A percentile compares a stretch with the other conserved stretches of the same genome.
Evolutionary conservation across 2,113 vertebrate species (phyloP).

Genomic region (Pipa parva): DNA sequence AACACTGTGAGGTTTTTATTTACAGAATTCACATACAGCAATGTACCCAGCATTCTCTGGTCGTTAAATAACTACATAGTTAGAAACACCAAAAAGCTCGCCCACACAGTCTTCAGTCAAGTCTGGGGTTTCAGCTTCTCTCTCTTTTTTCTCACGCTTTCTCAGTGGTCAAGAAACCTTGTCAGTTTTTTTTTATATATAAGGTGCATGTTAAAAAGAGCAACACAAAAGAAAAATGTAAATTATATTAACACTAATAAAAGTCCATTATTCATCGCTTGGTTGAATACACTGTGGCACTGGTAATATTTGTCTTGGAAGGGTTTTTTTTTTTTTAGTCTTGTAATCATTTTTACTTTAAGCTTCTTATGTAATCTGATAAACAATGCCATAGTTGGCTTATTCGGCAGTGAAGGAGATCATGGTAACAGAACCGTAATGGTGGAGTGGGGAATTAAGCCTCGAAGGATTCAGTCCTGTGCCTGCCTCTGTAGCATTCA

Average conservation of each 20-base stretch:
- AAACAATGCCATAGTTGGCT: neutral
- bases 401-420: neutral
- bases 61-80: conserved; percentile 90
- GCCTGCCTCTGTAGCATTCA: neutral
- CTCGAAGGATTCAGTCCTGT: neutral
- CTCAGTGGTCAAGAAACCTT: conserved; percentile 27
- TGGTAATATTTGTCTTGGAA: neutral
- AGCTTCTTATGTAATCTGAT: neutral
- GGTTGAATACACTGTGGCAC: conserved; percentile 19
- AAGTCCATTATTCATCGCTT: conserved; percentile 30
- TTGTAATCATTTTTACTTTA: neutral
- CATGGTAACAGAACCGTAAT: conserved; percentile 1
- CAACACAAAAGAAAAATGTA: conserved; percentile 5
- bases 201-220: conserved; percentile 74
- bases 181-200: conserved; percentile 61
- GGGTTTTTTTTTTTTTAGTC: neutral
- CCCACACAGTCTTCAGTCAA: conserved; percentile 13
- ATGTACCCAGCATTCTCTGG: conserved; percentile 72
- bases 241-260: conserved; percentile 49
- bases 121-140: conserved; percentile 1
- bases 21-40: conserved; percentile 94
- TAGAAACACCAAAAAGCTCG: conserved; percentile 53
- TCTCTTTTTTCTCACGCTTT: neutral
- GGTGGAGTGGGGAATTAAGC: neutral
- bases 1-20: conserved; percentile 68